A percentile compares a stretch with the other conserved stretches of the same genome.
These are phyloP conservation scores for Perca schrenkii DNA, from an alignment of 2,113 vertebrate genomes.

Conservation along the genomic window DNA sequence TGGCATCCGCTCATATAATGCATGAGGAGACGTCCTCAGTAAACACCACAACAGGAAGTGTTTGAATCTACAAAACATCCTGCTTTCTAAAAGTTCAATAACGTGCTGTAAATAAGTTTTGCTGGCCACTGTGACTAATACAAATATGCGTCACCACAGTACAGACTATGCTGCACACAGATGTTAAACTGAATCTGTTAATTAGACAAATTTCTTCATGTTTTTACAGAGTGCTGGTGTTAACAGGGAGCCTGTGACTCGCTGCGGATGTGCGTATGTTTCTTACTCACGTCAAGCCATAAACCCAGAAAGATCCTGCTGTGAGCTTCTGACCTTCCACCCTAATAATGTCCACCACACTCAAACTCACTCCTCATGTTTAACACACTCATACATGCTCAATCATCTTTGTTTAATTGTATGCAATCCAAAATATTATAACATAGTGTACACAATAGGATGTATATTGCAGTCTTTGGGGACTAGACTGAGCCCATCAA, in stretches of 20 bases:
- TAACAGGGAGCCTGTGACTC: conserved; percentile 49
- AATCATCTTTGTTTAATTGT: not conserved
- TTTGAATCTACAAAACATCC: conserved; percentile 67
- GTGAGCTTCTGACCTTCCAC: conserved; percentile 59
- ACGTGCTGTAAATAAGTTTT: conserved; percentile 43
- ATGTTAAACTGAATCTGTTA: conserved; percentile 31
- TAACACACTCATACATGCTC: not conserved
- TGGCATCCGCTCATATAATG: conserved; percentile 65
- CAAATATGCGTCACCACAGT: conserved; percentile 12
- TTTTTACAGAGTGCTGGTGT: conserved; percentile 54
- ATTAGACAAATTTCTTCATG: conserved; percentile 30
- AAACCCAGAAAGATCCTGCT: conserved; percentile 45
- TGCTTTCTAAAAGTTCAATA: conserved; percentile 69
- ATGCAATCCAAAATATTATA: not conserved
- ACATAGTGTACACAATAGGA: not conserved
- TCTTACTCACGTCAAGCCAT: conserved; percentile 63
- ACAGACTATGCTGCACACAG: not conserved
- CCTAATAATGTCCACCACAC: conserved; percentile 62
- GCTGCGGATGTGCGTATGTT: conserved; percentile 54
- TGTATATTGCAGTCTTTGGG: not conserved
- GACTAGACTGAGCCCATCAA: not conserved
- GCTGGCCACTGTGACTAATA: conserved; percentile 52
- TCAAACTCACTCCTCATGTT: conserved; percentile 20
- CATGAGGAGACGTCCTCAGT: conserved; percentile 62
- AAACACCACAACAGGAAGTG: conserved; percentile 72